Evolutionary conservation across 2,797 vertebrate species (phyloP), one percentile per base, ranked within the genome.

Genomic region (Mormyrus hasselquistii): DNA sequence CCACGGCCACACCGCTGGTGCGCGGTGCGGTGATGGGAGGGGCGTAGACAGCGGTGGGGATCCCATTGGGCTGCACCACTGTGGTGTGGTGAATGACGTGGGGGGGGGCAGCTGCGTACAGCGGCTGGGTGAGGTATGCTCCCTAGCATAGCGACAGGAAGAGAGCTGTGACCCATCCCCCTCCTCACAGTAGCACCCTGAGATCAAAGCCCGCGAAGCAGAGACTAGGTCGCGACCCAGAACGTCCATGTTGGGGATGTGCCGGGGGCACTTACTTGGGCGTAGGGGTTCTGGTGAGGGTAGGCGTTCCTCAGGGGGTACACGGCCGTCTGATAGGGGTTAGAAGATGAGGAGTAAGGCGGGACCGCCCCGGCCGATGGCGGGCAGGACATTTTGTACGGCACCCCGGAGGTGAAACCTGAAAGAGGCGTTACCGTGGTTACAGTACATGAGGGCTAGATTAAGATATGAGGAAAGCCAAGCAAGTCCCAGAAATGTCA

Each of bases 1-100:
- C 98, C 98, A 99, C 98, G 90, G 98, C 93, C 52, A 99, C 96
- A 0, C 98, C 97, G 0, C 96, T 98, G 88, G 94, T 97, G 90
- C 98, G 96, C 0, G 96, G 95, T 0, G 95, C 94, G 0, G 95
- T 96, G 90, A 99, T 96, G 0, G 95, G 95, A 8, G 97, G 97
- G 90, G 97, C 97, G 88, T 99, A 99, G 97, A 99, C 97, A 0
- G 98, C 97, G 0, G 98, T 97, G 4, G 98, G 98, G 98, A 99
- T 98, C 92, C 98, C 98, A 0, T 99, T 99, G 22, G 98, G 98
- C 95, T 99, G 98, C 92, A 99, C 98, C 94, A 99, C 98, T 0
- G 98, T 99, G 89, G 98, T 99, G 95, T 99, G 98, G 94, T 99
- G 98, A 92, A 99, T 99, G 94, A 99, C 98, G 88, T 99, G 98